Evolutionary conservation across 2,888 invertebrate species (phyloP), one percentile per base, ranked within the genome.

Genomic region (Aleiodes alternator): DNA sequence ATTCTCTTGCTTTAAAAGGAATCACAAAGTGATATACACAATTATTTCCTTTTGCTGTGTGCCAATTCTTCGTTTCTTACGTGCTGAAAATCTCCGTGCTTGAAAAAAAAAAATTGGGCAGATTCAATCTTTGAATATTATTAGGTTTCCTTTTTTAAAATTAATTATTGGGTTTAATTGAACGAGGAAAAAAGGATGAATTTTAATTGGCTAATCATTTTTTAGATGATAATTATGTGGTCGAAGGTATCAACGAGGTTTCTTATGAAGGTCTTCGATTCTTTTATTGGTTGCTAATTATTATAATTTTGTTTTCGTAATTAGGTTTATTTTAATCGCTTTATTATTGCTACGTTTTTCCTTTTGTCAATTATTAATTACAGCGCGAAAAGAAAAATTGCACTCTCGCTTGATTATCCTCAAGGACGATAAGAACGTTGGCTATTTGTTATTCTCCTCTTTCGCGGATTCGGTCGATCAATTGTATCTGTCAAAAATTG

Each of bases 61-160:
- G 78, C 78, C 80, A 80, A 80, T 78, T 72, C 69, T 77, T 64
- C 72, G 70, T 76, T 80, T 76, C 61, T 74, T 72, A 76, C 73
- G 69, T 73, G 72, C 71, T 59, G 72, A 61, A 23, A 9, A 61
- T 64, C 64, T 43, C 59, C 34, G 59, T 43, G 64, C 68, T 51
- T 68, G 50, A 50, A 34, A 34, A 34, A 23, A 23, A 23, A 34
- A 50, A 29, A 66, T n/a, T 66, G 50, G 23, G 48, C 23, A 48
- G 11, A 23, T 12, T 48, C 16, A 29, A 50, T 69, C 7, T 76
- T 73, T 64, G 76, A 72, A 34, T 74, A 64, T 72, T 69, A 64
- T 69, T 34, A 34, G 34, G 4, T 34, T 76, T 76, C 64, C 73
- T 78, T 80, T 77, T 72, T 74, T 80, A 79, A 80, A 51, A 53